Conservation (phyloP, 2,888 invertebrate genomes). For the Physocephala rufipes region DNA sequence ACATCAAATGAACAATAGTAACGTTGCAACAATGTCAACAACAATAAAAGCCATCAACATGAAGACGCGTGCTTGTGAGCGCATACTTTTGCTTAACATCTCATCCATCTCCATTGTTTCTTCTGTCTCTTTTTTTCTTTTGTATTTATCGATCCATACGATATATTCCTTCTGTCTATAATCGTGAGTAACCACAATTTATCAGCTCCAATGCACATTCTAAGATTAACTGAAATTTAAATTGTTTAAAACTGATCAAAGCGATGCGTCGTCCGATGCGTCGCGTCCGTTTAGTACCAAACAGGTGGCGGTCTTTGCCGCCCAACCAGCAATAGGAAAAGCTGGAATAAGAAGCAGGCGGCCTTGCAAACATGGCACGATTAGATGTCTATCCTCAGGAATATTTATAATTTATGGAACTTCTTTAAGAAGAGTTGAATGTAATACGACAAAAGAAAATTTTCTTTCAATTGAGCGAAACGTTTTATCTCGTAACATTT, state of each 20-base stretch:
- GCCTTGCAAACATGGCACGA: slow-evolving; percentile 8
- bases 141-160: background rate
- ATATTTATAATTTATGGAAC: slow-evolving; percentile 18
- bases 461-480: background rate
- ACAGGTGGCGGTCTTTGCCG: background rate
- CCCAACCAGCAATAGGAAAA: background rate
- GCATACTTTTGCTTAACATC: too few relatives aligned
- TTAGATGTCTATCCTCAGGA: slow-evolving; percentile 12
- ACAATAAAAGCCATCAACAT: background rate
- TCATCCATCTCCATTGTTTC: too few relatives aligned
- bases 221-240: slow-evolving; percentile 10
- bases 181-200: too few relatives aligned
- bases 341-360: background rate
- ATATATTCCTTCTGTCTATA: too few relatives aligned
- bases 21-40: too few relatives aligned
- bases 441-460: too few relatives aligned
- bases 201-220: slow-evolving; percentile 3
- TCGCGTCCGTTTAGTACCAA: too few relatives aligned
- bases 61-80: slow-evolving; percentile 14
- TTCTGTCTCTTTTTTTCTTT: background rate
- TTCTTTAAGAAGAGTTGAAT: slow-evolving; percentile 8
- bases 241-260: background rate
- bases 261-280: background rate
- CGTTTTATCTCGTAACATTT: background rate
- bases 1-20: too few relatives aligned